Evolutionary conservation across 2,113 vertebrate genomes (phyloP).

Genomic region (Cranoglanis bouderius): DNA sequence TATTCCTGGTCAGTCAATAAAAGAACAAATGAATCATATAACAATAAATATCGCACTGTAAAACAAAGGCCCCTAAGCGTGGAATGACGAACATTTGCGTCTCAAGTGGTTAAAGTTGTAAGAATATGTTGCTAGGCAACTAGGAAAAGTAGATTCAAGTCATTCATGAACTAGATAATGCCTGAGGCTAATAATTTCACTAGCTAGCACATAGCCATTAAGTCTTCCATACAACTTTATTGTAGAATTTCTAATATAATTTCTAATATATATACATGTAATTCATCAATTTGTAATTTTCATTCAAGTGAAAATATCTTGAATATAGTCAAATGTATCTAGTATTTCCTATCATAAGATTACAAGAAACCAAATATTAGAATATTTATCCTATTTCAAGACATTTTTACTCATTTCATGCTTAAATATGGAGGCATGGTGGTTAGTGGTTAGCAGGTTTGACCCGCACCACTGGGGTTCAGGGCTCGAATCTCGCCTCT

Average conservation of each 20-base stretch:
- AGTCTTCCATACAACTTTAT: background rate
- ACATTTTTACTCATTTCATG: background rate
- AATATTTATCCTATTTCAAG: background rate
- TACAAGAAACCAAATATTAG: no score
- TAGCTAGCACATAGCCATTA: background rate
- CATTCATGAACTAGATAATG: background rate
- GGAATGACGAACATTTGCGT: background rate
- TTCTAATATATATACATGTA: no score
- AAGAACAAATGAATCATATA: background rate
- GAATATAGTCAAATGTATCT: no score
- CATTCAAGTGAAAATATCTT: no score
- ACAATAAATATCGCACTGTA: no score
- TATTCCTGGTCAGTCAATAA: background rate
- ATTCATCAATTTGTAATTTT: no score
- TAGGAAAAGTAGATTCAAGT: background rate
- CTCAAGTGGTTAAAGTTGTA: background rate
- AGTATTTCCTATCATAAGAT: no score
- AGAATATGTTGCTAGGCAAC: conserved; percentile 5
- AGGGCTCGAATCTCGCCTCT: no score
- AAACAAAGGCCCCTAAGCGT: background rate
- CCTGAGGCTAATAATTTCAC: background rate
- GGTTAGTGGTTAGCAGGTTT: no score
- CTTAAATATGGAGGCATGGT: no score
- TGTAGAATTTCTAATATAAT: no score
- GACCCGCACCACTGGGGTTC: no score